A percentile compares a stretch with the other conserved stretches of the same genome.
phyloP scores from a whole-genome alignment of 2,113 vertebrate species.

The Odocoileus hemionus region DNA sequence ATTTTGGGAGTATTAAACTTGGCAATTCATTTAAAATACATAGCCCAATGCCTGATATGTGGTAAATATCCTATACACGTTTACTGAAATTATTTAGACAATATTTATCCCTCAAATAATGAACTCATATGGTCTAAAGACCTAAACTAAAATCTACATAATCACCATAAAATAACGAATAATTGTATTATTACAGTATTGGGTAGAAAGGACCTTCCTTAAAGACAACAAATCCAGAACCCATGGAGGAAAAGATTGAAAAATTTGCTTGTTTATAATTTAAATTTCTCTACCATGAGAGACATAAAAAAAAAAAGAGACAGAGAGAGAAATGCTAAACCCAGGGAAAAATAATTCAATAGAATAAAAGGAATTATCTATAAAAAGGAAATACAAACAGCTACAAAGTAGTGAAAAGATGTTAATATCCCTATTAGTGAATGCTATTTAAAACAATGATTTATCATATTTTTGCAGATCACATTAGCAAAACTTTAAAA shows the following conservation, averaged over 20 bases:
- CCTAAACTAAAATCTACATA: neutral
- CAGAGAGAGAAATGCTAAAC: neutral
- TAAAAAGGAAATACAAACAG: neutral
- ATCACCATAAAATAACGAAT: neutral
- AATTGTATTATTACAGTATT: neutral
- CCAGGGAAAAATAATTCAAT: neutral
- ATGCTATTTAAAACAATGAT: neutral
- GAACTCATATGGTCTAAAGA: neutral
- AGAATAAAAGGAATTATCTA: neutral
- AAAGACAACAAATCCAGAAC: neutral
- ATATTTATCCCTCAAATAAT: neutral
- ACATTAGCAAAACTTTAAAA: neutral
- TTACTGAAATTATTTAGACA: neutral
- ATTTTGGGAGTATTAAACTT: neutral
- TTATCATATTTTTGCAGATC: neutral
- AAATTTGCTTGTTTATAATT: neutral
- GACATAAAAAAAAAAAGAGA: neutral
- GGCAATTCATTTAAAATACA: neutral
- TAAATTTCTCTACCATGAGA: neutral
- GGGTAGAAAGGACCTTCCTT: neutral
- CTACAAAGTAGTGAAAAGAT: neutral
- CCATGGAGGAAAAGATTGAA: neutral
- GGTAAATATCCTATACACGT: neutral
- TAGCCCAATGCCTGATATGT: neutral
- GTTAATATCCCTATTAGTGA: neutral